Percentiles rank a stretch among this genome's conserved stretches.
Conservation (phyloP, 2,888 invertebrate species). For the Colletes collaris region DNA sequence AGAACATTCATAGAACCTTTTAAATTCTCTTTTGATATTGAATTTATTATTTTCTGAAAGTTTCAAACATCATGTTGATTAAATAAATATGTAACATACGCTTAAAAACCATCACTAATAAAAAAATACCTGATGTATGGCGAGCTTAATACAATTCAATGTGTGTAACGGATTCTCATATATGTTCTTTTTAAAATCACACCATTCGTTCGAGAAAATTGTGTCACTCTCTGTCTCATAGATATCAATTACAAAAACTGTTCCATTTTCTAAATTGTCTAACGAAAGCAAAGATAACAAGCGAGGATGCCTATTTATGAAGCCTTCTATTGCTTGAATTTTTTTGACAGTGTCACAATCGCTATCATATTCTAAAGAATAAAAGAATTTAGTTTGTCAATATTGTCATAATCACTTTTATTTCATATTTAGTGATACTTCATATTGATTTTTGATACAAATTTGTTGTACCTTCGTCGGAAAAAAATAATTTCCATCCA, state of each 20-base stretch:
- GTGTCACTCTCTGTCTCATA: constrained; percentile 85
- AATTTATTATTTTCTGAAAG: constrained; percentile 83
- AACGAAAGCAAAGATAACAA: constrained; percentile 83
- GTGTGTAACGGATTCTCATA: constrained; percentile 87
- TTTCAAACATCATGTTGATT: constrained; percentile 22
- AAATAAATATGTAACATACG: neutral
- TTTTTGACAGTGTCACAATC: constrained; percentile 84
- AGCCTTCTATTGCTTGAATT: constrained; percentile 85
- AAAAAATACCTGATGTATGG: constrained; percentile 89
- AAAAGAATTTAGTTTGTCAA: constrained; percentile 17
- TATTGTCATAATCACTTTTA: constrained; percentile 17
- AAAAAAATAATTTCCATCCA: constrained; percentile 92
- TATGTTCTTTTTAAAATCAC: constrained; percentile 87
- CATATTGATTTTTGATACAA: neutral
- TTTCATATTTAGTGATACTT: constrained; percentile 5
- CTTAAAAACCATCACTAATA: neutral
- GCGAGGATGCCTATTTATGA: constrained; percentile 83
- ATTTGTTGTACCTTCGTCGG: constrained; percentile 85
- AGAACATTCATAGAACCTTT: constrained; percentile 40
- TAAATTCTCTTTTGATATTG: constrained; percentile 80
- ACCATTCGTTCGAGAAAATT: constrained; percentile 86
- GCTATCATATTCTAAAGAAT: constrained; percentile 81
- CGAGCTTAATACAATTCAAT: constrained; percentile 89
- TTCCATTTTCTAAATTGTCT: constrained; percentile 85
- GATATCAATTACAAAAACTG: constrained; percentile 86